phyloP scores from a whole-genome alignment of 2,888 invertebrate genomes.

The Pyrocoelia pectoralis region DNA sequence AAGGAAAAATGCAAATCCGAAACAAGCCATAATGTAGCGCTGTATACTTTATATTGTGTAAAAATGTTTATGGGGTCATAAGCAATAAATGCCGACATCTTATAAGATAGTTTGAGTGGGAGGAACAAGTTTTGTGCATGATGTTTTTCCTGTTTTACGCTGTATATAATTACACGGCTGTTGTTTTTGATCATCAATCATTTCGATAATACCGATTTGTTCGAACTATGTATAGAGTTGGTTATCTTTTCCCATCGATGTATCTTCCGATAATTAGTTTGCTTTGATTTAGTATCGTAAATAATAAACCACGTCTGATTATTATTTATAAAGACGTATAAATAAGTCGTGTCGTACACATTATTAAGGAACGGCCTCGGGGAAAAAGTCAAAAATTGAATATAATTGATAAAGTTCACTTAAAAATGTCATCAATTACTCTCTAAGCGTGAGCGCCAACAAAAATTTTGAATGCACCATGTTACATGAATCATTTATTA shows the following conservation, averaged over 20 bases:
- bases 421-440: not conserved
- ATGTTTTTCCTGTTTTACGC: slow-evolving; percentile 43
- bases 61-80: not conserved
- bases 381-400: not conserved
- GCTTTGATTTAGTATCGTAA: slow-evolving; percentile 27
- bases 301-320: slow-evolving; percentile 29
- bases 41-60: no score
- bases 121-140: slow-evolving; percentile 52
- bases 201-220: slow-evolving; percentile 58
- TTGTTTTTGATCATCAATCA: slow-evolving; percentile 59
- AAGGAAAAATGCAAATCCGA: no score
- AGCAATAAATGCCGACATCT: slow-evolving; percentile 50
- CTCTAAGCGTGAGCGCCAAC: no score
- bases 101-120: slow-evolving; percentile 51
- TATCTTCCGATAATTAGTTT: slow-evolving; percentile 42
- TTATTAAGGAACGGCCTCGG: not conserved
- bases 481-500: not conserved
- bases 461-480: no score
- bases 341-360: slow-evolving; percentile 16
- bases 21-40: no score
- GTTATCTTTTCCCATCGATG: slow-evolving; percentile 54
- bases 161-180: slow-evolving; percentile 57
- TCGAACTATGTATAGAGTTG: slow-evolving; percentile 45
- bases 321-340: slow-evolving; percentile 19
- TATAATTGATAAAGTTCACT: slow-evolving; percentile 1